phyloP scores from a whole-genome alignment of 2,113 vertebrate genomes.

The Gambusia holbrooki region DNA sequence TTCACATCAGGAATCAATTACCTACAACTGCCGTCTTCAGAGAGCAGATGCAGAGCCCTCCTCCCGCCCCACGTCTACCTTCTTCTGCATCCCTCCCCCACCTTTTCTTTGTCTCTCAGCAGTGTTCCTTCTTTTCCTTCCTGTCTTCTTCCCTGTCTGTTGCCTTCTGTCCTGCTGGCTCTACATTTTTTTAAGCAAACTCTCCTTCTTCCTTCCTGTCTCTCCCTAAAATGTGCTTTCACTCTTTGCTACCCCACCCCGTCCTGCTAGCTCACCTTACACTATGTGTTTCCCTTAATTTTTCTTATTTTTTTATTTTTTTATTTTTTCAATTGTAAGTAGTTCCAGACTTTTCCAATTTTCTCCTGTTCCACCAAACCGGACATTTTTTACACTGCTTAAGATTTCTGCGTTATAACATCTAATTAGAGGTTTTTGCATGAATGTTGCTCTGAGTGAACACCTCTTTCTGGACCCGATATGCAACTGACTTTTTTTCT shows the following conservation, averaged over 20 bases:
- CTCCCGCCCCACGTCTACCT: conserved; percentile 21
- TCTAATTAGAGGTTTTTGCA: too few species aligned
- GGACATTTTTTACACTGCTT: conserved; percentile 19
- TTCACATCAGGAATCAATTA: conserved; percentile 85
- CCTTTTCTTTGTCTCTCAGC: conserved; percentile 1
- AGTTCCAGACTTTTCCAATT: conserved; percentile 18
- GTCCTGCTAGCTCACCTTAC: conserved; percentile 55
- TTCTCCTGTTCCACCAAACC: background rate
- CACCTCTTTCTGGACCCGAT: too few species aligned
- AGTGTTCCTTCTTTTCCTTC: conserved; percentile 31
- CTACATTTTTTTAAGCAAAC: conserved; percentile 34
- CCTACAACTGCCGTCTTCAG: conserved; percentile 46
- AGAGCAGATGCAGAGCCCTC: conserved; percentile 45
- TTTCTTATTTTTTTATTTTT: background rate
- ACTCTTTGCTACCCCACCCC: conserved; percentile 63
- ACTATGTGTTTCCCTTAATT: conserved; percentile 10
- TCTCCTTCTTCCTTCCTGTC: conserved; percentile 75
- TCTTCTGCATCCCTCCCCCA: conserved; percentile 42
- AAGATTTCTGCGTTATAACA: background rate
- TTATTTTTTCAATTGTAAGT: conserved; percentile 7
- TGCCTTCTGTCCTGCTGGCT: conserved; percentile 21
- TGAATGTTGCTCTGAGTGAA: too few species aligned
- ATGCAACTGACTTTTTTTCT: too few species aligned
- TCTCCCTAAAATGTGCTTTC: conserved; percentile 51
- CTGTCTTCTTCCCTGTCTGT: conserved; percentile 35